These are phyloP conservation scores for Ceratina australensis DNA, from an alignment of 1,140 invertebrate genomes.

Conservation along the genomic window DNA sequence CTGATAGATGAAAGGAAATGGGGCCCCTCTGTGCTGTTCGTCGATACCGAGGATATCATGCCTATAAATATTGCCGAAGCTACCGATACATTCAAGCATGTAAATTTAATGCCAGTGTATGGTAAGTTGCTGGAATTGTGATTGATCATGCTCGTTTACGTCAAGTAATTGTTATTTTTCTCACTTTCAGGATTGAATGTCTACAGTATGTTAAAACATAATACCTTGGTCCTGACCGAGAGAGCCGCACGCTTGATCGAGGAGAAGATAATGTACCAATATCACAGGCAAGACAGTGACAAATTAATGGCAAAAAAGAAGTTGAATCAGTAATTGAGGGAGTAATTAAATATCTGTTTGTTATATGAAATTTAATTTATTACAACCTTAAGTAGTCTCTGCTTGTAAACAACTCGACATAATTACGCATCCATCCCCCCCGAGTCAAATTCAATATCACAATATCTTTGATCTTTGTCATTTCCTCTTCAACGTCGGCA, in stretches of 20 bases:
- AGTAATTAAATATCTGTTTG: slow-evolving; percentile 18
- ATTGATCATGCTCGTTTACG: slow-evolving; percentile 2
- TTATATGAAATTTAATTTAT: slow-evolving; percentile 13
- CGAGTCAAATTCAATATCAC: slow-evolving; percentile 1
- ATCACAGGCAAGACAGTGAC: slow-evolving; percentile 84
- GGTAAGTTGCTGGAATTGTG: slow-evolving; percentile 78
- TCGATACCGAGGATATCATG: slow-evolving; percentile 93
- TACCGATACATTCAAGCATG: slow-evolving; percentile 86
- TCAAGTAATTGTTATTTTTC: slow-evolving; percentile 8
- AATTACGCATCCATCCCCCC: background rate
- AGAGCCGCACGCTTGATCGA: slow-evolving; percentile 92
- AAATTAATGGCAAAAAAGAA: slow-evolving; percentile 48
- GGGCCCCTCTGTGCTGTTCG: slow-evolving; percentile 97
- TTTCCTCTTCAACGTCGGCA: slow-evolving; percentile 49
- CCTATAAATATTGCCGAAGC: slow-evolving; percentile 92
- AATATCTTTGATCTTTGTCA: slow-evolving; percentile 8
- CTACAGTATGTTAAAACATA: slow-evolving; percentile 97
- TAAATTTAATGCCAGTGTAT: slow-evolving; percentile 98
- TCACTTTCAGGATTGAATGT: slow-evolving; percentile 84
- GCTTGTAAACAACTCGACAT: background rate
- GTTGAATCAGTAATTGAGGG: slow-evolving; percentile 59
- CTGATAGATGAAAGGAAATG: slow-evolving; percentile 92
- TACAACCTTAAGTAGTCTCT: background rate
- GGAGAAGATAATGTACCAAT: slow-evolving; percentile 88
- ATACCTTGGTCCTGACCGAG: slow-evolving; percentile 94